phyloP scores from a whole-genome alignment of 2,888 invertebrate species.

The Coelopa pilipes region DNA sequence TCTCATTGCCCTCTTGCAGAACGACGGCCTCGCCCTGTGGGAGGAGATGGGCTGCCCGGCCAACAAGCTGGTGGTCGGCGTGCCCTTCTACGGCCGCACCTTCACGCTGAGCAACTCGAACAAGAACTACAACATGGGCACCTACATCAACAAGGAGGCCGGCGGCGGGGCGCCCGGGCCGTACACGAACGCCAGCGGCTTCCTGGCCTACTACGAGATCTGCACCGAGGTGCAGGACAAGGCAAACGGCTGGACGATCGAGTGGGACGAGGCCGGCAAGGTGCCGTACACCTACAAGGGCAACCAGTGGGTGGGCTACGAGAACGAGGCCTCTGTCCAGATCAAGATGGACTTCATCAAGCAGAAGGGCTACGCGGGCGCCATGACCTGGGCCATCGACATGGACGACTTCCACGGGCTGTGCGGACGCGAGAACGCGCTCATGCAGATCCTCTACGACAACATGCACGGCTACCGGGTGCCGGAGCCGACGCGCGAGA shows the following conservation, averaged over 20 bases:
- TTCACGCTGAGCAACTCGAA: constrained; percentile 85
- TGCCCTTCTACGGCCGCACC: constrained; percentile 89
- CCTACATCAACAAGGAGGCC: constrained; percentile 90
- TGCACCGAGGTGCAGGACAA: constrained; percentile 79
- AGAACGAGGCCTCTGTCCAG: constrained; percentile 75
- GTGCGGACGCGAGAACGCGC: constrained; percentile 81
- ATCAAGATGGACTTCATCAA: constrained; percentile 93
- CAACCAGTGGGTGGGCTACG: constrained; percentile 92
- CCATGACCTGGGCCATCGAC: constrained; percentile 90
- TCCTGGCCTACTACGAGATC: constrained; percentile 88
- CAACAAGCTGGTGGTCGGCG: constrained; percentile 87
- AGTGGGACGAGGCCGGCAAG: constrained; percentile 85
- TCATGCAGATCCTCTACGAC: constrained; percentile 78
- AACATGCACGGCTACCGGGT: constrained; percentile 79
- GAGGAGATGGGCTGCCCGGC: constrained; percentile 89
- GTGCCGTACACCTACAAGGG: constrained; percentile 89
- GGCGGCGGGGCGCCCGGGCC: constrained; percentile 88
- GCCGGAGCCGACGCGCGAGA: constrained; percentile 74
- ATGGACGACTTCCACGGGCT: constrained; percentile 91
- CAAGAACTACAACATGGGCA: constrained; percentile 84
- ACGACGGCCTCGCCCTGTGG: constrained; percentile 88
- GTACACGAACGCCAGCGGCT: constrained; percentile 87
- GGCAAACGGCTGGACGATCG: constrained; percentile 81
- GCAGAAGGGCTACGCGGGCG: constrained; percentile 83
- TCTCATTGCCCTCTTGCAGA: constrained; percentile 68